These are phyloP conservation scores for Eupithecia vulgata DNA, from an alignment of 2,888 invertebrate genomes.

Conservation along the genomic window DNA sequence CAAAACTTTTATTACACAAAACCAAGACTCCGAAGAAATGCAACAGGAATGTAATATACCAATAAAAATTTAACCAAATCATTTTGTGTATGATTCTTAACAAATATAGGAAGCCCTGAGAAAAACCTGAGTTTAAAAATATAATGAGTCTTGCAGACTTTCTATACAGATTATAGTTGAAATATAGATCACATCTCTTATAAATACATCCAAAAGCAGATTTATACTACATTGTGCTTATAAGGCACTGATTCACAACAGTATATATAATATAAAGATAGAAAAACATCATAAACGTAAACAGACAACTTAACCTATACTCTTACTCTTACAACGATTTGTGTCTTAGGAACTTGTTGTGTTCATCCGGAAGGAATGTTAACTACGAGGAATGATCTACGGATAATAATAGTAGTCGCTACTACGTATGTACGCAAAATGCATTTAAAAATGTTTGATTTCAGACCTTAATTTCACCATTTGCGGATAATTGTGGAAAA, in stretches of 20 bases:
- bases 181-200: slow-evolving; percentile 47
- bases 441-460: not conserved
- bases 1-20: slow-evolving; percentile 68
- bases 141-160: slow-evolving; percentile 5
- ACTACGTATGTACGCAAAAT: not conserved
- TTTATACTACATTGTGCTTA: slow-evolving; percentile 47
- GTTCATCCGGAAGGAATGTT: slow-evolving; percentile 28
- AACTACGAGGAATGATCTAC: slow-evolving; percentile 17
- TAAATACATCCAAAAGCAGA: slow-evolving; percentile 57
- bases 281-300: slow-evolving; percentile 46
- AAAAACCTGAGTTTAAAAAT: slow-evolving; percentile 16
- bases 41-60: slow-evolving; percentile 76
- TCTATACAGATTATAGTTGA: slow-evolving; percentile 25
- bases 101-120: slow-evolving; percentile 50
- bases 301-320: slow-evolving; percentile 42
- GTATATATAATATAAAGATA: slow-evolving; percentile 48
- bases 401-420: not conserved
- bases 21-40: slow-evolving; percentile 54
- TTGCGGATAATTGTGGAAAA: not conserved
- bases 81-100: slow-evolving; percentile 57
- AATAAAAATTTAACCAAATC: slow-evolving; percentile 72
- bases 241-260: slow-evolving; percentile 58
- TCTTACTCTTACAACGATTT: slow-evolving; percentile 22
- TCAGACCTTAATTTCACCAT: not conserved
- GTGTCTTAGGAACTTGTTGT: slow-evolving; percentile 53